Evolutionary conservation across 2,888 invertebrate species (phyloP), one percentile per base, ranked within the genome.

Genomic region (Ommatoiulus sabulosus): DNA sequence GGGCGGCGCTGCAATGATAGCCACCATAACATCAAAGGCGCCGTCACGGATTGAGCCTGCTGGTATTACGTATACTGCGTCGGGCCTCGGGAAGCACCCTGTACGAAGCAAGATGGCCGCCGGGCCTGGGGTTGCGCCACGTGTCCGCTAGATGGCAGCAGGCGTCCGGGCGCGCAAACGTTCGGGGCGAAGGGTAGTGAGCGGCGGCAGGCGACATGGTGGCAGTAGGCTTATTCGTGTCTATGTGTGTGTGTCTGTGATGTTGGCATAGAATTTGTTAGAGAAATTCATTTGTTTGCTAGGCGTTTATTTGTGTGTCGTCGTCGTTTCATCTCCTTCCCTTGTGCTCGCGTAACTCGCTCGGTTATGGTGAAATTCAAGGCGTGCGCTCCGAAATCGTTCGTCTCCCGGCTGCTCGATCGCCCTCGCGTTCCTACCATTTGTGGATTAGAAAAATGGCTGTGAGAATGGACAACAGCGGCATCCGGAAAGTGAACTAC

Each of bases 401-500:
- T 84, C 44, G 84, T 88, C 46, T 24, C n/a, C 87, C 87, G 87
- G 57, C 57, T 48, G 48, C 24, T 35, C 87, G 15, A 35, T 35
- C 17, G n/a, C 80, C 5, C 84, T 46, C 84, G 57, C 12, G 17
- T n/a, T 44, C 80, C 88, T 80, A 17, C 24, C 63, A 44, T 44
- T 80, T 44, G 44, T 84, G 57, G 48, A 46, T 88, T 84, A 44
- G 35, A 87, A 63, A 89, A 85, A 89, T 89, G 89, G 89, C 89
- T 72, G 89, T 89, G 72, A 89, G 89, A 52, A 89, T 89, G 89
- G 89, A 89, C 57, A 89, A 89, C 86, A 87, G 24, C 57, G 48
- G 48, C 89, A 89, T 88, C 85, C 87, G 89, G 85, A 89, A 89
- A 87, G 72, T 89, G 72, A 89, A 89, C 87, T 89, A 89, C 87